phyloP scores from a whole-genome alignment of 2,797 vertebrate species.

The Nannoperca australis region DNA sequence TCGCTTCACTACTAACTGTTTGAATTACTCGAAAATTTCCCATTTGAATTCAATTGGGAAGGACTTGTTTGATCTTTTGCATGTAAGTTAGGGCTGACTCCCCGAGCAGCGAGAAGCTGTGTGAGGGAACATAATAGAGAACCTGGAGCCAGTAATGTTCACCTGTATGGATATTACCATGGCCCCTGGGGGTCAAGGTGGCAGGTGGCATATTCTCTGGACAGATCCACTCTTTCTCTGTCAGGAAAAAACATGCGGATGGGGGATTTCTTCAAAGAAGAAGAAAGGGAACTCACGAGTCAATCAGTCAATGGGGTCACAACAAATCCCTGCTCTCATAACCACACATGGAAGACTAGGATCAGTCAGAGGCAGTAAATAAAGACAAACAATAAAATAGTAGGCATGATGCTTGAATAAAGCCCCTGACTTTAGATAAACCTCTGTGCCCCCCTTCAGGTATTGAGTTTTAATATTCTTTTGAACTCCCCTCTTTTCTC shows the following conservation, averaged over 20 bases:
- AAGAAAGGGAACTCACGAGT: conserved; percentile 69
- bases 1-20: conserved; percentile 79
- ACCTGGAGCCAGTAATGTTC: conserved; percentile 82
- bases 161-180: conserved; percentile 86
- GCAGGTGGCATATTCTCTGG: conserved; percentile 80
- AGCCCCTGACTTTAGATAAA: conserved; percentile 82
- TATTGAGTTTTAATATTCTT: conserved; percentile 84
- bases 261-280: conserved; percentile 74
- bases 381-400: conserved; percentile 83
- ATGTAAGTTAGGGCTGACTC: conserved; percentile 80
- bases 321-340: conserved; percentile 77
- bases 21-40: conserved; percentile 84
- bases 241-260: conserved; percentile 73
- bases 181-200: conserved; percentile 80
- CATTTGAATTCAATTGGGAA: conserved; percentile 86
- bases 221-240: conserved; percentile 73
- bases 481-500: conserved; percentile 78
- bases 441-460: conserved; percentile 75
- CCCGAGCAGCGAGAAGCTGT: conserved; percentile 76
- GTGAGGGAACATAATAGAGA: conserved; percentile 82
- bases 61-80: conserved; percentile 87
- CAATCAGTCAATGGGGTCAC: conserved; percentile 80
- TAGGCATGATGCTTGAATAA: conserved; percentile 77
- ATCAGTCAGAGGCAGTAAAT: conserved; percentile 77
- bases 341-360: conserved; percentile 65